Percentiles rank a stretch among this genome's conserved stretches.
Evolutionary conservation across 1,140 invertebrate genomes (phyloP).

Genomic region (Pararge aegeria): DNA sequence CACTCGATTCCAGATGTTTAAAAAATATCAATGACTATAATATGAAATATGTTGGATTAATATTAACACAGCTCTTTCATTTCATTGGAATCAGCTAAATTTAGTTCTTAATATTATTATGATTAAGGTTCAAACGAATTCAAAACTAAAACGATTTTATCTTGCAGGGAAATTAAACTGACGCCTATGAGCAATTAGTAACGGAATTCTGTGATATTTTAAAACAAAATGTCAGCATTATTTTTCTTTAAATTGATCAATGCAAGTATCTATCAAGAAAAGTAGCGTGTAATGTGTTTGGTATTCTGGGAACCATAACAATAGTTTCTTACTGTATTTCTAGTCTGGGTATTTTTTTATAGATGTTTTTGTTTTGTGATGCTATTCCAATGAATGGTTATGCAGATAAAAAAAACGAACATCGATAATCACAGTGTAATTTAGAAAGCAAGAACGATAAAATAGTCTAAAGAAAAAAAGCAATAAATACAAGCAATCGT

Average conservation of each 20-base stretch:
- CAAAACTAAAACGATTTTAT: slow-evolving; percentile 15
- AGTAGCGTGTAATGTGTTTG: no score
- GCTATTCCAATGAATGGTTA: no score
- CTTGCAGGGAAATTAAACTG: slow-evolving; percentile 46
- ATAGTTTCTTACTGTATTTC: no score
- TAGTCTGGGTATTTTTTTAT: no score
- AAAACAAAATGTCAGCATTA: neutral
- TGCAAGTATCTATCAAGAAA: no score
- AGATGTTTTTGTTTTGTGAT: no score
- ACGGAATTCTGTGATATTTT: slow-evolving; percentile 48
- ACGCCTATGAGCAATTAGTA: slow-evolving; percentile 44
- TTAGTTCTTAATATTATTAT: slow-evolving; percentile 25
- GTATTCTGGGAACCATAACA: no score
- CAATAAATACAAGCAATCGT: slow-evolving; percentile 12
- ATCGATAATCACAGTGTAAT: neutral
- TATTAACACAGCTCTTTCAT: slow-evolving; percentile 47
- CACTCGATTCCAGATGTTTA: slow-evolving; percentile 33
- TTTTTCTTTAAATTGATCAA: neutral
- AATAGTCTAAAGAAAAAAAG: neutral
- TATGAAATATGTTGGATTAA: slow-evolving; percentile 56
- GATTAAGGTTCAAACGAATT: slow-evolving; percentile 27
- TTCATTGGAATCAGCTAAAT: slow-evolving; percentile 32
- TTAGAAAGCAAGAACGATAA: neutral
- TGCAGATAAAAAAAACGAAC: no score
- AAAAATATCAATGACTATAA: slow-evolving; percentile 32